Evolutionary conservation across 2,888 invertebrate genomes (phyloP).

Genomic region (Tuberolachnus salignus): DNA sequence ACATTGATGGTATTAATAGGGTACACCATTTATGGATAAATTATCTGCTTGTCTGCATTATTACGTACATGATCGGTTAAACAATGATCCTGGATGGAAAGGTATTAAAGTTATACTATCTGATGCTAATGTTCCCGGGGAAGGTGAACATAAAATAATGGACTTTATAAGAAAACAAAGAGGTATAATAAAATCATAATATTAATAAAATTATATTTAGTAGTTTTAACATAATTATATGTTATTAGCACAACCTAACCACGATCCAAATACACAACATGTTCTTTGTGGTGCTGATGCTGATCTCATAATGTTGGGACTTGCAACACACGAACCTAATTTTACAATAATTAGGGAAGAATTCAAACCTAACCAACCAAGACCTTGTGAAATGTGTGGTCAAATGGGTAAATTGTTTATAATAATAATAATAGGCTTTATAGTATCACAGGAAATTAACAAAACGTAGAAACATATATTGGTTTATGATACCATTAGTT

Average conservation of each 20-base stretch:
- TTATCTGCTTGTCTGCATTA: slow-evolving; percentile 82
- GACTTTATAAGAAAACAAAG: slow-evolving; percentile 97
- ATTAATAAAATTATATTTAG: not conserved
- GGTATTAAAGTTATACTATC: slow-evolving; percentile 94
- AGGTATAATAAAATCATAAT: slow-evolving; percentile 64
- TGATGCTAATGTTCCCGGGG: slow-evolving; percentile 95
- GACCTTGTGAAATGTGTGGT: slow-evolving; percentile 94
- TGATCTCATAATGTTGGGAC: slow-evolving; percentile 94
- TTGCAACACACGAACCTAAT: slow-evolving; percentile 94
- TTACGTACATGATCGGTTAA: slow-evolving; percentile 90
- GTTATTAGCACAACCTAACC: slow-evolving; percentile 80
- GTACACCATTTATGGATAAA: slow-evolving; percentile 90
- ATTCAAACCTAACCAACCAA: slow-evolving; percentile 95
- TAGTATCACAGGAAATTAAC: not conserved
- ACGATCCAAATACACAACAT: slow-evolving; percentile 90
- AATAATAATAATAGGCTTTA: not conserved
- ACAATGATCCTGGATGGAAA: slow-evolving; percentile 94
- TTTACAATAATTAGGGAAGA: slow-evolving; percentile 94
- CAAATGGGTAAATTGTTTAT: slow-evolving; percentile 69
- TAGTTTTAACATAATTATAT: slow-evolving; percentile 60
- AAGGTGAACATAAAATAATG: slow-evolving; percentile 99
- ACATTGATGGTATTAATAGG: slow-evolving; percentile 63
- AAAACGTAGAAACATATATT: not conserved
- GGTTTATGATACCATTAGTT: too few species aligned
- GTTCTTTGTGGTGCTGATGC: slow-evolving; percentile 97